Percentiles rank a stretch among this genome's conserved stretches.
These are phyloP conservation scores for Vulpes lagopus DNA, from an alignment of 2,113 vertebrate species.

Conservation along the genomic window DNA sequence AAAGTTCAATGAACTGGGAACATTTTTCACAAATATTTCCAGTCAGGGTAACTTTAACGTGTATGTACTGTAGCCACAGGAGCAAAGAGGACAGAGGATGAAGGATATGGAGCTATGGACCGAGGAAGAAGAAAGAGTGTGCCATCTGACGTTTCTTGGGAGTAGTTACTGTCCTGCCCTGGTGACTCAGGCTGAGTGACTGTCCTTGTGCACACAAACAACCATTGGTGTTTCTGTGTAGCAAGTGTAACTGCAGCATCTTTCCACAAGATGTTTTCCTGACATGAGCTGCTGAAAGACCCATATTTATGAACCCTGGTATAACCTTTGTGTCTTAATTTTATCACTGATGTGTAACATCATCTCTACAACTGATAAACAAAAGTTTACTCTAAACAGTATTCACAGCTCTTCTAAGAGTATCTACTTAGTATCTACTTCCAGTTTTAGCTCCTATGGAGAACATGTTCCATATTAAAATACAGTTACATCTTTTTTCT, in stretches of 20 bases:
- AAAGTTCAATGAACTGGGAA: slow-evolving; percentile 36
- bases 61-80: neutral
- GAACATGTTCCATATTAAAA: neutral
- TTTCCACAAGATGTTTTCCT: neutral
- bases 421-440: neutral
- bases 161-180: neutral
- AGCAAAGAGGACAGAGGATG: neutral
- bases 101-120: neutral
- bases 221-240: neutral
- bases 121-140: neutral
- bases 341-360: neutral
- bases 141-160: neutral
- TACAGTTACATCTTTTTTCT: neutral
- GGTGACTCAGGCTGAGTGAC: neutral
- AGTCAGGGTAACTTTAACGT: slow-evolving; percentile 9
- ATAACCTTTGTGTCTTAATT: neutral
- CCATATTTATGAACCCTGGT: neutral
- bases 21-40: slow-evolving; percentile 27
- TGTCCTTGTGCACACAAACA: neutral
- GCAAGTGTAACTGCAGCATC: neutral
- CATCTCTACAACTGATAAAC: neutral
- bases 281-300: neutral
- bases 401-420: neutral
- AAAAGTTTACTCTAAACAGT: neutral
- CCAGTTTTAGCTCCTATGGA: neutral